Evolutionary conservation across 2,113 vertebrate species (phyloP).

Genomic region (Orthonyx spaldingii): DNA sequence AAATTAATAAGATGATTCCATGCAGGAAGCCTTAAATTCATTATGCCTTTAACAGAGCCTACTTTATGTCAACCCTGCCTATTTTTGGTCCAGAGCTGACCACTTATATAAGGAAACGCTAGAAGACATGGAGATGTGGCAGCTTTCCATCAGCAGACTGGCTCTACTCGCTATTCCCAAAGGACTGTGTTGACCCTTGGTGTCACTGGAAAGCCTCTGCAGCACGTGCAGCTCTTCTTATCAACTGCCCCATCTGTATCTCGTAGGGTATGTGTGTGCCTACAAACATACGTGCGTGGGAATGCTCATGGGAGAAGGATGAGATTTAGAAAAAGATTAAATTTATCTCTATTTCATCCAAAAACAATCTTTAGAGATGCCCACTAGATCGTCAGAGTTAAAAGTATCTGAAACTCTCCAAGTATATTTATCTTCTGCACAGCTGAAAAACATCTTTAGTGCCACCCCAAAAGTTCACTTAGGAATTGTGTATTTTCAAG

Average conservation of each 20-base stretch:
- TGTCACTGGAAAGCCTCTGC: background rate
- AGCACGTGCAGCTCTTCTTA: background rate
- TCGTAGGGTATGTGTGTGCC: fast-evolving
- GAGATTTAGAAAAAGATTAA: background rate
- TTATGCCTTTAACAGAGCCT: background rate
- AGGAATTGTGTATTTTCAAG: background rate
- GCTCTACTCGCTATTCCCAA: background rate
- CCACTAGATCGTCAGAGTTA: background rate
- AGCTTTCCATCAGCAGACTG: background rate
- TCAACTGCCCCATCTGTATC: background rate
- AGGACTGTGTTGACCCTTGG: background rate
- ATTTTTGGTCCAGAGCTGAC: background rate
- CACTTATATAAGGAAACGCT: background rate
- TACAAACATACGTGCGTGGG: fast-evolving
- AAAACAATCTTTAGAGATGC: background rate
- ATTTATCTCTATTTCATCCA: background rate
- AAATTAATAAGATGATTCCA: background rate
- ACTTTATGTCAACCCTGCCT: background rate
- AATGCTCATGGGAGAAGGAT: background rate
- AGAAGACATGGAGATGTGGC: background rate
- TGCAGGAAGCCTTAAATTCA: background rate
- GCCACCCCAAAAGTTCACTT: background rate
- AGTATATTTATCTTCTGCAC: background rate
- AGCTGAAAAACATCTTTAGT: background rate
- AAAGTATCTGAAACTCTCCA: background rate